Base-by-base conservation (phyloP, 2,888 invertebrate genomes). In the Athalia cordata region DNA sequence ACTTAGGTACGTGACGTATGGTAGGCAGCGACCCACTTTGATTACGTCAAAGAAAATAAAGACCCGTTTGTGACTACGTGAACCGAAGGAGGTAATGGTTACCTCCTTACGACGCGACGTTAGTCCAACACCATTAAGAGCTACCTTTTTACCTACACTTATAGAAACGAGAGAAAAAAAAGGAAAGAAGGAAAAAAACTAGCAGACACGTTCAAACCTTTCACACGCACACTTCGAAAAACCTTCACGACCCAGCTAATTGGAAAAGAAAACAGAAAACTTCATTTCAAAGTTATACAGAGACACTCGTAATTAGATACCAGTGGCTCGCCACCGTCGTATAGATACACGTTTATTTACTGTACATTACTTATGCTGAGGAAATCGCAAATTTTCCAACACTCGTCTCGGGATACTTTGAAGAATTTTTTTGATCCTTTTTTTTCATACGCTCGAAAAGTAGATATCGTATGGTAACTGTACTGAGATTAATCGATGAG, bases 31-130 rank as follows among this genome's bases (percentile, higher is more conserved):
- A 84, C 83, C 83, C 83, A 84, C 84, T 86, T 84, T 87, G 84
- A 87, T 87, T 86, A 85, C 82, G 80, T 70, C 80, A 81, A 84
- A 86, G 86, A 87, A 86, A 29, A 29, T 29, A 29, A 29, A 86
- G 86, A 84, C 80, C 84, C 81, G 84, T 85, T 85, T 87, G 87
- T 87, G 84, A 84, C 85, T 29, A 29, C 29, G 80, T 70, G 78
- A 59, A 78, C 75, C 75, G 75, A 61, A 75, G 67, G 62, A 13
- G 29, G n/a, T 72, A 76, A 77, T 79, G 61, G 55, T 79, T 62
- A 43, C 29, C 66, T 72, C 57, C 78, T 50, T 59, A 55, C 50
- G 45, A 45, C 7, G 55, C 55, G 45, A 45, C 7, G 55, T 7
- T 55, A 11, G 55, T n/a, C 11, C n/a, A n/a, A 11, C 9, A n/a